Conservation (phyloP, 2,113 vertebrate species). For the Passer domesticus region DNA sequence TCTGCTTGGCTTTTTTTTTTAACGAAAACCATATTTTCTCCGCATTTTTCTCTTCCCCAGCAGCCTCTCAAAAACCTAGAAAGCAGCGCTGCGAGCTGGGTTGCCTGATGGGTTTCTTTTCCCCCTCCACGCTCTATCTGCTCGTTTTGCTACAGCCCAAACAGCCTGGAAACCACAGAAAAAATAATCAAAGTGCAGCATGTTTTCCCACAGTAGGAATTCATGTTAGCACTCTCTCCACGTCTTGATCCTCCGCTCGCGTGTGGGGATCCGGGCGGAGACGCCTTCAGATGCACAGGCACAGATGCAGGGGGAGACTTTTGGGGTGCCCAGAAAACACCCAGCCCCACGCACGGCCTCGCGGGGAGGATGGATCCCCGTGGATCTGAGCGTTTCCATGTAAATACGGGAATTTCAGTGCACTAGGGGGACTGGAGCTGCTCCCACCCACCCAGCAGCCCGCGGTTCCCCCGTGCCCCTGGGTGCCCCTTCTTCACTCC, state of each 20-base stretch:
- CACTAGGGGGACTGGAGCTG: fast-evolving
- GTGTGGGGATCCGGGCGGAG: not conserved
- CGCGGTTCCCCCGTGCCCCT: not conserved
- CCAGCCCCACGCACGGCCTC: not conserved
- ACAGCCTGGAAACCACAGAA: conserved; percentile 55
- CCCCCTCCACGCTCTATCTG: not conserved
- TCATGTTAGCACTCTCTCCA: conserved; percentile 50
- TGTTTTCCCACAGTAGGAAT: conserved; percentile 60
- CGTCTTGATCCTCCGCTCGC: not conserved
- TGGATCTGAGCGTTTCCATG: fast-evolving
- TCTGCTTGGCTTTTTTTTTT: not conserved
- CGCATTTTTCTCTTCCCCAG: not conserved
- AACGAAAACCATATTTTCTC: not conserved
- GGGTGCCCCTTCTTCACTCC: not conserved
- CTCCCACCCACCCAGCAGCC: fast-evolving
- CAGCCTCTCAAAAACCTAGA: not conserved
- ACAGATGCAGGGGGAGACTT: not conserved
- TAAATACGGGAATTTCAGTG: fast-evolving
- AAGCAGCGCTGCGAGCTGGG: not conserved
- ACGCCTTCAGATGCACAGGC: not conserved
- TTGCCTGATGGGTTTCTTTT: not conserved
- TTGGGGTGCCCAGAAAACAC: not conserved
- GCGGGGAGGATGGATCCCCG: not conserved
- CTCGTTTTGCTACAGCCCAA: conserved; percentile 26
- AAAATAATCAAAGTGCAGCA: conserved; percentile 56